A percentile compares a stretch with the other conserved stretches of the same genome.
These are phyloP conservation scores for Andrena cerasifolii DNA, from an alignment of 1,140 invertebrate genomes.

Conservation along the genomic window DNA sequence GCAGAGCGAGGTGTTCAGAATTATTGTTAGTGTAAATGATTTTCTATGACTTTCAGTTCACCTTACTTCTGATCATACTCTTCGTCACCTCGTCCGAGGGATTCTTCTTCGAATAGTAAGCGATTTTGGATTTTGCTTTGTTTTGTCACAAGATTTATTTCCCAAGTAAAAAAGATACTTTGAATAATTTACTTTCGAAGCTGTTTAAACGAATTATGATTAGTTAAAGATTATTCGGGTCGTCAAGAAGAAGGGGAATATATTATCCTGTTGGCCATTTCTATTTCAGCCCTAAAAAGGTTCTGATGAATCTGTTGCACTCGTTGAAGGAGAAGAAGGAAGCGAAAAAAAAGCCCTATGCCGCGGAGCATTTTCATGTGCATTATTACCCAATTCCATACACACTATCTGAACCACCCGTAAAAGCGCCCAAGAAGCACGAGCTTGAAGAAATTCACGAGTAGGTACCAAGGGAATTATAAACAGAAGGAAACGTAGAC, in stretches of 20 bases:
- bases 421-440: conserved; percentile 41
- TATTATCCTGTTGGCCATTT: neutral
- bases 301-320: conserved; percentile 43
- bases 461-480: conserved; percentile 43
- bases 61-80: conserved; percentile 20
- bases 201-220: too few relatives aligned
- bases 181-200: too few relatives aligned
- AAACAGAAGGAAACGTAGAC: too few relatives aligned
- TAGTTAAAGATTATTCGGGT: too few relatives aligned
- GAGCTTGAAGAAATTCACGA: conserved; percentile 39
- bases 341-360: conserved; percentile 2
- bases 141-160: too few relatives aligned
- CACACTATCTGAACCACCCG: neutral
- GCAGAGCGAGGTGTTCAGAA: neutral
- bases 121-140: too few relatives aligned
- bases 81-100: conserved; percentile 33
- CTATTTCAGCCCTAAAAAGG: conserved; percentile 51
- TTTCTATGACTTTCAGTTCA: conserved; percentile 51
- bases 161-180: too few relatives aligned
- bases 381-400: conserved; percentile 52
- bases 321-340: conserved; percentile 29
- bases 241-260: neutral
- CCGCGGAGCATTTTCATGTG: conserved; percentile 44
- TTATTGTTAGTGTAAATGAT: conserved; percentile 5
- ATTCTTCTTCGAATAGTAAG: conserved; percentile 57